Percentiles rank a stretch among this genome's conserved stretches.
phyloP scores from a whole-genome alignment of 1,140 invertebrate genomes.

The Drosophila nebulosa region DNA sequence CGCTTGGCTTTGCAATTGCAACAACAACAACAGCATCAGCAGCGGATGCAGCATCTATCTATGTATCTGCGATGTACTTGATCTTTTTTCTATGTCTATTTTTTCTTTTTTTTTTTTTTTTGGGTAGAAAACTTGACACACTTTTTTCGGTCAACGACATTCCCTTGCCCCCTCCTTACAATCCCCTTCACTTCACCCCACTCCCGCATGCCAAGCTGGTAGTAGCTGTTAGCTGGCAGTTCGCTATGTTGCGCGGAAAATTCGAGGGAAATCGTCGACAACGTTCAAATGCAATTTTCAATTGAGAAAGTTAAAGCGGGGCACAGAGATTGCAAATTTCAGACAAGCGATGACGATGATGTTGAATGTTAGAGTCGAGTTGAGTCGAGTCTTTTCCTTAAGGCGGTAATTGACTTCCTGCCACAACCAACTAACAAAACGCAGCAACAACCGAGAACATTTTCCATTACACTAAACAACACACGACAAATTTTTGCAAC shows the following conservation, averaged over 20 bases:
- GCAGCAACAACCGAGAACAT: constrained; percentile 31
- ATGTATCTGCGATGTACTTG: constrained; percentile 66
- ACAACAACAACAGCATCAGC: no score
- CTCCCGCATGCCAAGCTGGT: constrained; percentile 41
- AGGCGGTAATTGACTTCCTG: constrained; percentile 52
- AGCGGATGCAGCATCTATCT: constrained; percentile 29
- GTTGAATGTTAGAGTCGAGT: constrained; percentile 17
- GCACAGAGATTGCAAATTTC: constrained; percentile 43
- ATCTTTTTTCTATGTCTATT: constrained; percentile 40
- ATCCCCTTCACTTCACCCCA: neutral
- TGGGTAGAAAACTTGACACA: constrained; percentile 66
- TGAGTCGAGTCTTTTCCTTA: constrained; percentile 22
- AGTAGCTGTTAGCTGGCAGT: constrained; percentile 23
- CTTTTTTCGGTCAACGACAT: constrained; percentile 68
- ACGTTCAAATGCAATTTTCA: constrained; percentile 66
- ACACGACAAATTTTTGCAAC: neutral
- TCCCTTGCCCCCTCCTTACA: neutral
- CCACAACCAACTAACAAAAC: constrained; percentile 1
- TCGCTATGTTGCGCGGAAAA: constrained; percentile 44
- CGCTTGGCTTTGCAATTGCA: constrained; percentile 14
- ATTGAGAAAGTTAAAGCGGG: constrained; percentile 63
- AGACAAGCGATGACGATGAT: constrained; percentile 37
- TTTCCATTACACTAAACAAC: neutral
- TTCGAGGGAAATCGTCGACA: constrained; percentile 59
- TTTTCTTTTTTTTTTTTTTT: neutral